Base-by-base conservation (phyloP, 2,797 vertebrate genomes). In the Peromyscus nudipes region DNA sequence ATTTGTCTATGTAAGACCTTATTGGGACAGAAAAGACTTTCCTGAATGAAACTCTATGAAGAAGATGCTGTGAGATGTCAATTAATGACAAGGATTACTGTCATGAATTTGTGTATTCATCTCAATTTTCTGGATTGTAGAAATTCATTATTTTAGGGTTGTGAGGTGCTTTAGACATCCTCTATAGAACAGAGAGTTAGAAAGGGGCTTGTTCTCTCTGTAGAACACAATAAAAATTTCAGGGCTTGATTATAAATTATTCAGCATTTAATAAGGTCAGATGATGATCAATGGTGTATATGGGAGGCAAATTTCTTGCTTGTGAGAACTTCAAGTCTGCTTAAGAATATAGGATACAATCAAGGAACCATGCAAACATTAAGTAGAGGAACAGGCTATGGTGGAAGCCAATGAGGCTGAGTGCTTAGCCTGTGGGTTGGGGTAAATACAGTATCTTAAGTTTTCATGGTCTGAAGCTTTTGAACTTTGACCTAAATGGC, bases 281-380 rank as follows among this genome's bases (percentile, higher is more conserved):
- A 6, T 3, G 67, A 69, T 49, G 16, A 14, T 34, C 31, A 65
- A 34, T 82, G 37, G 37, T n/a, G 49, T 46, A 0, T 9, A 25
- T 31, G 4, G 25, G n/a, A 6, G 34, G 14, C 27, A 0, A 4
- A 16, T 5, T 55, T 55, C 52, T 14, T 84, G 14, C 1, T 65
- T 83, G 27, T 34, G 19, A 83, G 64, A 92, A 87, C 46, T 67
- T 93, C 75, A 90, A 92, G 34, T 95, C 19, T 85, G 67, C 17
- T 43, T 85, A 31, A 46, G 57, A 93, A 83, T 75, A 43, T 84
- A 87, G 60, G 75, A 87, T 57, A 2, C 37, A 79, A 87, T 60
- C n/a, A 86, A 65, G 43, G 88, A 80, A 77, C 37, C 77, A 23
- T 13, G 65, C 81, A 37, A 87, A 37, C 25, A 46, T 49, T 43